Evolutionary conservation across 1,140 invertebrate genomes (phyloP).

Genomic region (Heliothis subflexa): DNA sequence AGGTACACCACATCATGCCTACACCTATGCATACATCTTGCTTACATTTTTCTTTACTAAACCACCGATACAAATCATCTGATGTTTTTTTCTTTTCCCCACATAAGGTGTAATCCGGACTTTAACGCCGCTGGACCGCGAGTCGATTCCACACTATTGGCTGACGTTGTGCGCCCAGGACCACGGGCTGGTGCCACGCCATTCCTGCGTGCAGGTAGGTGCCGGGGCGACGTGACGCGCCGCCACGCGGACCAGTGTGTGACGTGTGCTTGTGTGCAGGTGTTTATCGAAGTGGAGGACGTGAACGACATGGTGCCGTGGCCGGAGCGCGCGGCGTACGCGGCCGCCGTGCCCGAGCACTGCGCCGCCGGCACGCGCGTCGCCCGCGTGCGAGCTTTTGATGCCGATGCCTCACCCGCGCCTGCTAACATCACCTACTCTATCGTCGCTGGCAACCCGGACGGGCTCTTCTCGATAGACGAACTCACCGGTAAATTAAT

Average conservation of each 20-base stretch:
- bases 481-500: constrained; percentile 89
- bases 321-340: constrained; percentile 94
- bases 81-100: too few species aligned
- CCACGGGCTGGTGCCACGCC: constrained; percentile 94
- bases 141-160: constrained; percentile 96
- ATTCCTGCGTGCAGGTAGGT: constrained; percentile 91
- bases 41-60: too few species aligned
- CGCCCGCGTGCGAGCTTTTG: constrained; percentile 91
- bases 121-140: constrained; percentile 93
- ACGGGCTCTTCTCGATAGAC: constrained; percentile 96
- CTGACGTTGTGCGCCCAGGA: constrained; percentile 97
- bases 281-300: constrained; percentile 96
- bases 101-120: constrained; percentile 92
- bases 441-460: constrained; percentile 96
- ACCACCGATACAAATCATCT: too few species aligned
- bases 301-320: constrained; percentile 97
- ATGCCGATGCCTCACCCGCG: constrained; percentile 90
- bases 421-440: constrained; percentile 92
- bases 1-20: constrained; percentile 86
- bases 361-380: constrained; percentile 91
- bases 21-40: not conserved
- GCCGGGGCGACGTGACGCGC: constrained; percentile 39
- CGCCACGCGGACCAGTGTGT: not conserved
- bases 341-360: constrained; percentile 94
- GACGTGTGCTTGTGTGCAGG: constrained; percentile 89